Conservation (phyloP, 64 coral and sea anemone genomes). For the Pocillopora verrucosa region DNA sequence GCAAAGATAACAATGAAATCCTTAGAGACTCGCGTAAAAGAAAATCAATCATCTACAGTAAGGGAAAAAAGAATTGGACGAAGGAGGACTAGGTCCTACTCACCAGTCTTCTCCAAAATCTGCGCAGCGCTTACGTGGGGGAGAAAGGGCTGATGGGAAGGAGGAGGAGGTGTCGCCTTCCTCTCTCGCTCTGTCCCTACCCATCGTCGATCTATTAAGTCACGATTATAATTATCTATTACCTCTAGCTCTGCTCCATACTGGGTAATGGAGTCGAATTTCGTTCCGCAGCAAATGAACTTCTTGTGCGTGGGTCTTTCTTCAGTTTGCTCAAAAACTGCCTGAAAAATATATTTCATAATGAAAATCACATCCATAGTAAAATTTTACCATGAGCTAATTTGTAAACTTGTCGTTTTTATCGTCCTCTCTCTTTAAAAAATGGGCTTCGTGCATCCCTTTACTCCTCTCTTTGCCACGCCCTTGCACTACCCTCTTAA, state of each 20-base stretch:
- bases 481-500: not conserved
- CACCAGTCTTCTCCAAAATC: no score
- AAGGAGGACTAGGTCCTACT: no score
- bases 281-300: constrained; percentile 21
- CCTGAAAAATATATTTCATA: constrained; percentile 7
- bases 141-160: not conserved
- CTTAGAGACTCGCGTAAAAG: not conserved
- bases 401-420: no score
- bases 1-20: not conserved
- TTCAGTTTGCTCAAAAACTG: constrained; percentile 69
- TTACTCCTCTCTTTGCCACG: no score
- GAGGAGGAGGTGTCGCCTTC: not conserved
- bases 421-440: no score
- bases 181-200: not conserved
- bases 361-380: not conserved
- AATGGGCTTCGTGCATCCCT: no score
- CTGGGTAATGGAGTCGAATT: constrained; percentile 52
- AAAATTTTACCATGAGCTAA: not conserved
- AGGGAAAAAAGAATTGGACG: no score
- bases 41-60: not conserved
- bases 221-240: not conserved
- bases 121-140: not conserved
- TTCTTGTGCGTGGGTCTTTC: constrained; percentile 60
- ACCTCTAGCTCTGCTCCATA: constrained; percentile 68
- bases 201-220: not conserved